Percentiles rank a stretch among this genome's conserved stretches.
Conservation (phyloP, 2,888 invertebrate genomes). For the Trisateles emortualis region DNA sequence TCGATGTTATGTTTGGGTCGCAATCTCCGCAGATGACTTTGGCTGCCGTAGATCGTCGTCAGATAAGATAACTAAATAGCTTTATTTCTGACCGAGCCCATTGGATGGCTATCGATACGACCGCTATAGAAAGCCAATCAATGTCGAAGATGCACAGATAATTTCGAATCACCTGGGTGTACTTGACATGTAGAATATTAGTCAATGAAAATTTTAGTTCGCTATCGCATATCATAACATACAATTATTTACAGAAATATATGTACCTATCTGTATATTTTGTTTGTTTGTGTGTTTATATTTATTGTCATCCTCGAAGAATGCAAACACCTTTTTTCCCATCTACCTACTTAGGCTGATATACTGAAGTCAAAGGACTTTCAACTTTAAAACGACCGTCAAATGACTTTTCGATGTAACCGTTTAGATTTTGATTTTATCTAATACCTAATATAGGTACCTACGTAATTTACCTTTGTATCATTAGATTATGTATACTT, state of each 20-base stretch:
- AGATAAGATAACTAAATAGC: conserved; percentile 77
- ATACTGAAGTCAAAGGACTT: not conserved
- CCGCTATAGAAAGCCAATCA: conserved; percentile 83
- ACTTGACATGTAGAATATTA: not conserved
- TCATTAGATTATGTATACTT: too few relatives aligned
- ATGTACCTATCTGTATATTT: not conserved
- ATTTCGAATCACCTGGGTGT: not conserved
- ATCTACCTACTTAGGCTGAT: not conserved
- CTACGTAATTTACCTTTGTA: too few relatives aligned
- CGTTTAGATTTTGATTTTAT: too few relatives aligned
- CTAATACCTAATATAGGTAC: too few relatives aligned
- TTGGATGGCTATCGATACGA: conserved; percentile 67
- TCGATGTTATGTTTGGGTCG: conserved; percentile 70
- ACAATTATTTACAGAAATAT: not conserved
- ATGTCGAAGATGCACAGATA: conserved; percentile 54
- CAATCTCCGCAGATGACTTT: conserved; percentile 62
- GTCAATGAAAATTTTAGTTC: not conserved
- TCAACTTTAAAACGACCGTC: not conserved
- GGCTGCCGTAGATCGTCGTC: conserved; percentile 62
- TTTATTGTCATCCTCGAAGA: not conserved
- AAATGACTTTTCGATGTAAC: not conserved
- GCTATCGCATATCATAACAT: not conserved
- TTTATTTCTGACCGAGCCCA: conserved; percentile 71
- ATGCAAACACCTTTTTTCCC: not conserved
- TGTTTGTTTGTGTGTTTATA: not conserved